A percentile compares a stretch with the other conserved stretches of the same genome.
Evolutionary conservation across 2,888 invertebrate species (phyloP).

Genomic region (Pterostichus madidus): DNA sequence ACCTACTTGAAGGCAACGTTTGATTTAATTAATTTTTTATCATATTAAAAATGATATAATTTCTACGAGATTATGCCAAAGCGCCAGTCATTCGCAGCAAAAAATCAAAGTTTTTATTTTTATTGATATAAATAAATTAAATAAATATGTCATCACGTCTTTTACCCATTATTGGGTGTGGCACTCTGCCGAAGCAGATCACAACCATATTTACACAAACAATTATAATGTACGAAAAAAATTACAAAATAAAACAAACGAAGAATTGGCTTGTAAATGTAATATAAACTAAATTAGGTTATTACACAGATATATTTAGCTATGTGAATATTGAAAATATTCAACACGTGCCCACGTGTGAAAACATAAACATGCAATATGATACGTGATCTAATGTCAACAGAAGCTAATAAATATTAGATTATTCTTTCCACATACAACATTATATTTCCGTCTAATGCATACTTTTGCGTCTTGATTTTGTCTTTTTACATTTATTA

Average conservation of each 20-base stretch:
- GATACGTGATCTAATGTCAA: slow-evolving; percentile 18
- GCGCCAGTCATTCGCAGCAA: too few species aligned
- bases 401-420: slow-evolving; percentile 3
- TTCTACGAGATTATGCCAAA: neutral
- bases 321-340: slow-evolving; percentile 1
- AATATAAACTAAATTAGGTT: too few species aligned
- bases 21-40: slow-evolving; percentile 1
- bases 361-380: slow-evolving; percentile 8
- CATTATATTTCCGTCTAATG: neutral
- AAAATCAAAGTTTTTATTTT: too few species aligned
- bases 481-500: slow-evolving; percentile 7
- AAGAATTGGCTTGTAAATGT: too few species aligned
- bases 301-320: neutral
- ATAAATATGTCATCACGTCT: too few species aligned
- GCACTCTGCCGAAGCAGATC: too few species aligned
- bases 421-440: slow-evolving; percentile 26
- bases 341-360: neutral
- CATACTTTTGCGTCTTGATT: slow-evolving; percentile 10
- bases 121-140: too few species aligned
- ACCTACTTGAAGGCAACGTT: neutral
- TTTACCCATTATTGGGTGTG: too few species aligned
- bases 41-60: neutral
- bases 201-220: too few species aligned
- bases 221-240: too few species aligned
- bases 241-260: too few species aligned